phyloP scores from a whole-genome alignment of 2,888 invertebrate genomes.

The Cephonodes hylas region DNA sequence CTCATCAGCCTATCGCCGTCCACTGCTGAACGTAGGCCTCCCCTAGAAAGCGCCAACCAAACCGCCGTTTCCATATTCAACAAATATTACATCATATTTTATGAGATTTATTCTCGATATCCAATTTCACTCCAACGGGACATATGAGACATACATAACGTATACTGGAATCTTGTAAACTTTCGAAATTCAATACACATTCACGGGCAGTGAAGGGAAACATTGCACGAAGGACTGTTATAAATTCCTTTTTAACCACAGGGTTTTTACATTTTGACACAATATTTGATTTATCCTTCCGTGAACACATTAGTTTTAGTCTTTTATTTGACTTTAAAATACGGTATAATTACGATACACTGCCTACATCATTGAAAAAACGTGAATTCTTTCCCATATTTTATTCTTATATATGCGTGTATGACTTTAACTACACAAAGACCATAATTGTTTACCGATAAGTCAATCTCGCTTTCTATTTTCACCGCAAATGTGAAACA shows the following conservation, averaged over 20 bases:
- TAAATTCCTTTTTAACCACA: slow-evolving; percentile 26
- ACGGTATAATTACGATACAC: background rate
- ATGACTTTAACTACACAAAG: background rate
- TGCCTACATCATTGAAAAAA: background rate
- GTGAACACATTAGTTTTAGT: background rate
- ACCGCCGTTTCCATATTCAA: background rate
- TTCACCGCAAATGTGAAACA: background rate
- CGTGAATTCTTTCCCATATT: background rate
- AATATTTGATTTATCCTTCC: background rate
- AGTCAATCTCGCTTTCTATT: background rate
- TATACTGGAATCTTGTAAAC: slow-evolving; percentile 3
- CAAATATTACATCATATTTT: background rate
- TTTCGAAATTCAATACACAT: background rate
- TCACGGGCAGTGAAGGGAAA: slow-evolving; percentile 8
- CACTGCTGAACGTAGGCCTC: too few relatives aligned
- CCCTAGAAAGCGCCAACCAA: too few relatives aligned
- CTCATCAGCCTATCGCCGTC: too few relatives aligned
- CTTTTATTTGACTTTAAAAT: background rate
- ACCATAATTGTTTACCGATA: background rate
- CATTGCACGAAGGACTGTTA: slow-evolving; percentile 18
- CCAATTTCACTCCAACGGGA: background rate
- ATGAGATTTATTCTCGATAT: background rate
- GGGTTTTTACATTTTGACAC: slow-evolving; percentile 12
- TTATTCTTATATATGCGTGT: background rate
- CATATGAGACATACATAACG: background rate